A percentile compares a stretch with the other conserved stretches of the same genome.
Evolutionary conservation across 2,797 vertebrate species (phyloP).

Genomic region (Cephalopachus bancanus): DNA sequence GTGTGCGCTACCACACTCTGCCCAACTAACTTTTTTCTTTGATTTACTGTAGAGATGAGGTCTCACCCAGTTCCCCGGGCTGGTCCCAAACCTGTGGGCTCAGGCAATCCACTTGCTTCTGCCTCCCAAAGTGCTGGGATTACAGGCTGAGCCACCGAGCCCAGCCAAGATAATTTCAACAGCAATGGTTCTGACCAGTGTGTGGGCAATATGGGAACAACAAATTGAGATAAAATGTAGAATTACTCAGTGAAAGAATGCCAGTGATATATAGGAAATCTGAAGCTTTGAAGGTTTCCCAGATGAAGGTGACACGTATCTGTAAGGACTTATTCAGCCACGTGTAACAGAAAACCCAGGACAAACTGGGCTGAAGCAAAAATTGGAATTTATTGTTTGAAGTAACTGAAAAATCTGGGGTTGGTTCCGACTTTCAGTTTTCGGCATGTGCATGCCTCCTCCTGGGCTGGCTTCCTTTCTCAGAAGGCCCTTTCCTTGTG

Average conservation of each 20-base stretch:
- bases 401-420: background rate
- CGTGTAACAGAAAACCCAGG: background rate
- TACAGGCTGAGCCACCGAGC: no score
- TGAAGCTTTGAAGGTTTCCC: no score
- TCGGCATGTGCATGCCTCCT: background rate
- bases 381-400: background rate
- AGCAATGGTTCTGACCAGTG: background rate
- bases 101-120: no score
- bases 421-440: background rate
- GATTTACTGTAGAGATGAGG: no score
- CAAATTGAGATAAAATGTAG: background rate
- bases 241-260: background rate
- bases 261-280: background rate
- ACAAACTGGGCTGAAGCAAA: background rate
- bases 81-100: no score
- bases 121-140: no score
- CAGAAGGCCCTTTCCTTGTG: background rate
- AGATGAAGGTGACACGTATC: background rate
- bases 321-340: background rate
- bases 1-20: no score
- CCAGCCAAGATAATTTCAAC: background rate
- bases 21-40: no score
- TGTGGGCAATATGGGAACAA: background rate
- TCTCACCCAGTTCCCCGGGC: no score
- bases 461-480: background rate